Evolutionary conservation across 2,888 invertebrate genomes (phyloP).

Genomic region (Adineta ricciae): DNA sequence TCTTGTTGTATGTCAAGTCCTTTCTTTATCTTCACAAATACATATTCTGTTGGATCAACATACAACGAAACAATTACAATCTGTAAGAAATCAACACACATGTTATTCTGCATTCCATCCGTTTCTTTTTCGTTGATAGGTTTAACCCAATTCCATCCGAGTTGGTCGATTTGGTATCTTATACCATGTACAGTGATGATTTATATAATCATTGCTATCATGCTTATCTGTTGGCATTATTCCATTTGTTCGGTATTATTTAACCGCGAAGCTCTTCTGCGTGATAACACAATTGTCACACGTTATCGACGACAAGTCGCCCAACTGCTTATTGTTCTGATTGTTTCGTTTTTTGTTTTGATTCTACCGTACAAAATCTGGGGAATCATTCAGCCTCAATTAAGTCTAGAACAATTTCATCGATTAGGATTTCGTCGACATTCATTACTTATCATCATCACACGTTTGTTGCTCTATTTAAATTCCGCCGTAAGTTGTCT

Average conservation of each 20-base stretch:
- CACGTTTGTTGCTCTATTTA: background rate
- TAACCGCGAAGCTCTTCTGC: background rate
- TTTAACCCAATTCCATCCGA: background rate
- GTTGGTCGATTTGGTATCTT: constrained; percentile 2
- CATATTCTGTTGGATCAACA: background rate
- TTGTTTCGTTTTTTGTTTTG: background rate
- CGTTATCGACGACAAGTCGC: constrained; percentile 10
- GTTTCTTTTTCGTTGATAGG: no score
- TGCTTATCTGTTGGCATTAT: constrained; percentile 2
- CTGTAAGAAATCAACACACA: background rate
- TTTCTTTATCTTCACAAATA: background rate
- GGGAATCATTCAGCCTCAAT: background rate
- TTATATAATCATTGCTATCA: background rate
- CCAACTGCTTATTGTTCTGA: background rate
- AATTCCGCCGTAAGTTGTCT: background rate
- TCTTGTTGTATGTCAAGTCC: background rate
- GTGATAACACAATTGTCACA: background rate
- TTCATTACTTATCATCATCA: background rate
- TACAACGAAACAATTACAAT: background rate
- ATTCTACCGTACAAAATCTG: constrained; percentile 11
- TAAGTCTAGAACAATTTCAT: background rate
- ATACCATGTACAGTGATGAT: background rate
- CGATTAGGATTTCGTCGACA: background rate
- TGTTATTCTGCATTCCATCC: no score
- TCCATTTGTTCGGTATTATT: background rate